Percentiles rank a stretch among this genome's conserved stretches.
phyloP scores from a whole-genome alignment of 2,113 vertebrate species.

The Notiomystis cincta region DNA sequence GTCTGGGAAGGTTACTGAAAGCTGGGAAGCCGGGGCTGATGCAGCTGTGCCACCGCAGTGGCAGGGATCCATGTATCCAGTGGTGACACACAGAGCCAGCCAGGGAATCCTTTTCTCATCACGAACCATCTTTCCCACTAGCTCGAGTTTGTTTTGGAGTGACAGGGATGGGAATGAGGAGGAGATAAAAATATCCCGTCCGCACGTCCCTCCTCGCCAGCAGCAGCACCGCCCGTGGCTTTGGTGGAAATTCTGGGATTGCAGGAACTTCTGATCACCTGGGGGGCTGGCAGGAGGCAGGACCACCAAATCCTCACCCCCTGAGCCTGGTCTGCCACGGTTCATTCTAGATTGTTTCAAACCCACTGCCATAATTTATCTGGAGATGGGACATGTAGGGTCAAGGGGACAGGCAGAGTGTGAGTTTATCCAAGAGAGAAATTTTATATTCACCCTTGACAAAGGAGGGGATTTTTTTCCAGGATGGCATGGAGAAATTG shows the following conservation, averaged over 20 bases:
- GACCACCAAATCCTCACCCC: not conserved
- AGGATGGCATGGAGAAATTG: not conserved
- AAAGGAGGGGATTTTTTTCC: not conserved
- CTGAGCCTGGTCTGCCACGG: not conserved
- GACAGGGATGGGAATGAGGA: not conserved
- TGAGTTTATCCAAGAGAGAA: not conserved
- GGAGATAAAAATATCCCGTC: not conserved
- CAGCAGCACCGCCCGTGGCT: not conserved
- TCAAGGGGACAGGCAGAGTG: not conserved
- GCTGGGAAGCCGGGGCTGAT: not conserved
- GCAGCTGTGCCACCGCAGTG: not conserved
- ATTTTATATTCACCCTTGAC: not conserved
- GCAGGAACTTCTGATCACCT: not conserved
- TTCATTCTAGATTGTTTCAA: not conserved
- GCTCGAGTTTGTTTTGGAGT: constrained; percentile 26
- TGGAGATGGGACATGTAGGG: not conserved
- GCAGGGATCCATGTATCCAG: not conserved
- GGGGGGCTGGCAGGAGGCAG: not conserved
- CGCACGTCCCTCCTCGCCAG: not conserved
- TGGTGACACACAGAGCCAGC: not conserved
- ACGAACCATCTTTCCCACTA: not conserved
- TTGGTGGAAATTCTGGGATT: not conserved
- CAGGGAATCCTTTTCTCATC: constrained; percentile 36
- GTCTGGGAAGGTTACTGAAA: constrained; percentile 22
- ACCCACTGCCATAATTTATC: not conserved